Evolutionary conservation across 2,888 invertebrate species (phyloP), one percentile per base, ranked within the genome.

Genomic region (Monochamus alternatus): DNA sequence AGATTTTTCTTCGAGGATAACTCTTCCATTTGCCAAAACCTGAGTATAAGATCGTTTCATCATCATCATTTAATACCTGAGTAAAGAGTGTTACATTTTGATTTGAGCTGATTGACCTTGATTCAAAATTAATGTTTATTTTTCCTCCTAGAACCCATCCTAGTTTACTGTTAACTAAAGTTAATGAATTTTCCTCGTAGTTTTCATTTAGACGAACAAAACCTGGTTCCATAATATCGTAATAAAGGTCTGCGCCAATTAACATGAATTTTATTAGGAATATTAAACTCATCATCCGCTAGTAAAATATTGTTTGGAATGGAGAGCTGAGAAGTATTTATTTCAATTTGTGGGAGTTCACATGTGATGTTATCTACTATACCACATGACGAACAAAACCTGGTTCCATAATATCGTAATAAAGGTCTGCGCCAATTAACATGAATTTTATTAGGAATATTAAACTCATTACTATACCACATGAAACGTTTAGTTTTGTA

Each of bases 21-120:
- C 32, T 74, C 68, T 14, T 74, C 63, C 1, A 68, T 10, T 67
- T 74, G 68, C 73, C 67, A 73, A 73, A 74, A 69, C 62, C 31
- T 68, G 22, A n/a, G n/a, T n/a, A n/a, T n/a, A n/a, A n/a, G n/a
- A n/a, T n/a, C n/a, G n/a, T n/a, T n/a, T n/a, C n/a, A 10, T 59
- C 65, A 65, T 63, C 58, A 10, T 63, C 55, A 31, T n/a, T 60
- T 43, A 38, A 31, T 0, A 32, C 66, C 10, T 67, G 60, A 44
- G 44, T 60, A 10, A 74, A 74, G 10, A 60, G 14, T 3, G 51
- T 32, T 32, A 72, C 22, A 51, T 44, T 63, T 3, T 32, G 38
- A 63, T 44, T 62, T 59, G 9, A 59, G 31, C 31, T 51, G n/a
- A 51, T 3, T n/a, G 10, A 60, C 30, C 31, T 8, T 3, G 38